Evolutionary conservation across 2,113 vertebrate species (phyloP).

Genomic region (Anguilla japonica): DNA sequence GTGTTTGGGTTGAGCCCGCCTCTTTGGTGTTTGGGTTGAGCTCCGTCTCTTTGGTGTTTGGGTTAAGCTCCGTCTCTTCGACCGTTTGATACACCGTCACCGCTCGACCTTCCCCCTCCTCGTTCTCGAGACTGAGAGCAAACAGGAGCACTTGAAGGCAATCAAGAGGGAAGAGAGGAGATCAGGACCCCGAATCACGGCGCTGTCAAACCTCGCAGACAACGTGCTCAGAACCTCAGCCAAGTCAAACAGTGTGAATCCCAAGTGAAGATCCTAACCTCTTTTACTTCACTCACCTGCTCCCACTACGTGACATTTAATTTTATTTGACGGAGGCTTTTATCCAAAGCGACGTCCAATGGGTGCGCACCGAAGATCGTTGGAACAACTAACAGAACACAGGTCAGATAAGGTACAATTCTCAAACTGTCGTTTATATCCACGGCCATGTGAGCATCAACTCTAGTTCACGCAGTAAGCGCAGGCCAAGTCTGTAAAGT

Average conservation of each 20-base stretch:
- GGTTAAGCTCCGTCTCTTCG: neutral
- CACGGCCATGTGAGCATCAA: too few relatives aligned
- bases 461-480: too few relatives aligned
- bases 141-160: slow-evolving; percentile 42
- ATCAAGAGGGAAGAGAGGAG: neutral
- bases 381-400: too few relatives aligned
- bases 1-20: neutral
- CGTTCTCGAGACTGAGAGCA: slow-evolving; percentile 33
- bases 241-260: neutral
- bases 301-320: too few relatives aligned
- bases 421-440: too few relatives aligned
- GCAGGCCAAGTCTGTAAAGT: too few relatives aligned
- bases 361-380: too few relatives aligned
- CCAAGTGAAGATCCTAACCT: neutral
- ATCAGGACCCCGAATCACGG: neutral
- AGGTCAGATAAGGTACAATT: too few relatives aligned
- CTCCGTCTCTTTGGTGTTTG: slow-evolving; percentile 5
- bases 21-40: slow-evolving; percentile 12
- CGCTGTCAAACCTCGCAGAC: neutral
- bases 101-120: neutral
- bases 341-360: too few relatives aligned
- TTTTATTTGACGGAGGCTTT: too few relatives aligned
- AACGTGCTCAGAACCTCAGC: too few relatives aligned
- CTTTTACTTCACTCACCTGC: slow-evolving; percentile 32
- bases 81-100: neutral